Percentiles rank a stretch among this genome's conserved stretches.
These are phyloP conservation scores for Daboia siamensis DNA, from an alignment of 2,113 vertebrate genomes.

Conservation along the genomic window DNA sequence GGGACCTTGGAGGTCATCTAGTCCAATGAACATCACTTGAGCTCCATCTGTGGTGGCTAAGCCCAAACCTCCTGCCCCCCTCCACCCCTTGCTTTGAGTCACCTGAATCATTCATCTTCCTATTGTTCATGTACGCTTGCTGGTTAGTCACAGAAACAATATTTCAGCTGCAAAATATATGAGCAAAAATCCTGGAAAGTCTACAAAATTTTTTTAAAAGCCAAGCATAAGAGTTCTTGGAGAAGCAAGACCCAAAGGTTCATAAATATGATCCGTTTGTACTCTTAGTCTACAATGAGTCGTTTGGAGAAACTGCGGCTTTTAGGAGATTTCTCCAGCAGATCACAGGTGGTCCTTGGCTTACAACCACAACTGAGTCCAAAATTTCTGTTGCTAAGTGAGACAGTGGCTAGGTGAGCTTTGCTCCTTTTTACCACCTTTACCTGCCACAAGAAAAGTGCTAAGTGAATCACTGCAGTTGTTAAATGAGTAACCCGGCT, in stretches of 20 bases:
- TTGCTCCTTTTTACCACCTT: neutral
- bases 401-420: neutral
- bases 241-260: neutral
- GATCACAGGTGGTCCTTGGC: neutral
- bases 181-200: neutral
- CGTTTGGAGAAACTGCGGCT: neutral
- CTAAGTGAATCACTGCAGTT: too few relatives aligned
- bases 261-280: neutral
- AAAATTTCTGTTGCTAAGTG: neutral
- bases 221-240: neutral
- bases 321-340: neutral
- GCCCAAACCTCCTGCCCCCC: too few relatives aligned
- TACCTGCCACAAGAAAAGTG: too few relatives aligned
- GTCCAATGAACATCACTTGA: neutral
- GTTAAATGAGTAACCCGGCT: too few relatives aligned
- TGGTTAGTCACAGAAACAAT: neutral
- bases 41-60: neutral
- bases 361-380: neutral
- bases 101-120: neutral
- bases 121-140: too few relatives aligned
- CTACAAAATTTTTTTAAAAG: neutral
- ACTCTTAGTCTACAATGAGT: neutral
- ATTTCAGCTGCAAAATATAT: neutral
- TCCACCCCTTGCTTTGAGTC: too few relatives aligned
- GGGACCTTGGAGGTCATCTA: too few relatives aligned